phyloP scores from a whole-genome alignment of 2,797 vertebrate species.

The Oreochromis mossambicus region DNA sequence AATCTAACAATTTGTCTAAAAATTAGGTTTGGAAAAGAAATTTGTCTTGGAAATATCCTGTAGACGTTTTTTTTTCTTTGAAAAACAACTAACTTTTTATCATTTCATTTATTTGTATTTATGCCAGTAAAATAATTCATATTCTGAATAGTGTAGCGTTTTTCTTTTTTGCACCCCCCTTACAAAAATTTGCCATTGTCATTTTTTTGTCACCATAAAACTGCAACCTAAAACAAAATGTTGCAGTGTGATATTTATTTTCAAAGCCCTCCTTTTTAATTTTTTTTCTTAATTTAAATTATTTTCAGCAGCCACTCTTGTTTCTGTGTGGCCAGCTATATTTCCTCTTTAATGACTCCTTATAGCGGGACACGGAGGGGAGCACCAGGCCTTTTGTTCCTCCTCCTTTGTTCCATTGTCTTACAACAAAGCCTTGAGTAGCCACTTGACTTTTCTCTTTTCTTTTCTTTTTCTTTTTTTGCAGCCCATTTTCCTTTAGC shows the following conservation, averaged over 20 bases:
- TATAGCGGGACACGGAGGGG: slow-evolving; percentile 41
- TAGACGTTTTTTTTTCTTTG: not conserved
- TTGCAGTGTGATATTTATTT: not conserved
- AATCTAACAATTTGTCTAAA: not conserved
- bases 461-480: not conserved
- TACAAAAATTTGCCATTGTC: not conserved
- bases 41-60: not conserved
- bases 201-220: not conserved
- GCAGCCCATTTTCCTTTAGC: not conserved
- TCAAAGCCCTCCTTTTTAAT: not conserved
- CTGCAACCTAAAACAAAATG: not conserved
- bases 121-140: not conserved
- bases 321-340: slow-evolving; percentile 25
- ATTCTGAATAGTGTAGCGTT: not conserved
- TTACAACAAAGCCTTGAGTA: slow-evolving; percentile 28
- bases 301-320: not conserved
- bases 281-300: not conserved
- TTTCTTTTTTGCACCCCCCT: not conserved
- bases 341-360: slow-evolving; percentile 59
- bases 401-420: slow-evolving; percentile 55
- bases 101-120: not conserved
- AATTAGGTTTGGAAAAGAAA: not conserved
- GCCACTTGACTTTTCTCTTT: slow-evolving; percentile 41
- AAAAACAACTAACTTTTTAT: not conserved
- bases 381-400: slow-evolving; percentile 45